phyloP scores from a whole-genome alignment of 2,888 invertebrate genomes.

The Trissolcus japonicus region DNA sequence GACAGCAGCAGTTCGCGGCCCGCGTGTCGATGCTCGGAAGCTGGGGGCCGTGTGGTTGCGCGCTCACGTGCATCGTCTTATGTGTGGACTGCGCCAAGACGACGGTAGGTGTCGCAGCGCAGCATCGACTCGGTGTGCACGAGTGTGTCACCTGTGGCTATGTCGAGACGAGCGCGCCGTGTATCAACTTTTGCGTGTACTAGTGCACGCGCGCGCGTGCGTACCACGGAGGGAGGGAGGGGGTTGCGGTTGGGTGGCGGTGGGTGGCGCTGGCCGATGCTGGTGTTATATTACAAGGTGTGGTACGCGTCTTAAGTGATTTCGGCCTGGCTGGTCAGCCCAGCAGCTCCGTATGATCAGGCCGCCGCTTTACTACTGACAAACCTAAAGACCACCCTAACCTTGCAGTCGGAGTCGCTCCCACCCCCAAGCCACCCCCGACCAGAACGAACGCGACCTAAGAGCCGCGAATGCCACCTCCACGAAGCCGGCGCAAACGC shows the following conservation, averaged over 20 bases:
- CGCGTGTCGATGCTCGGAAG: constrained; percentile 12
- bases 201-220: constrained; percentile 56
- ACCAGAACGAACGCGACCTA: constrained; percentile 69
- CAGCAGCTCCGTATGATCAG: constrained; percentile 76
- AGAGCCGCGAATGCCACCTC: constrained; percentile 72
- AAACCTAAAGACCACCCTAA: constrained; percentile 74
- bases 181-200: constrained; percentile 27
- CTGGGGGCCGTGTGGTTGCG: constrained; percentile 25
- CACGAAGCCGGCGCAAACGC: constrained; percentile 73
- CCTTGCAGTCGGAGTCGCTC: constrained; percentile 70
- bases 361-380: constrained; percentile 77
- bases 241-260: constrained; percentile 43
- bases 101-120: constrained; percentile 28
- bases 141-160: constrained; percentile 47
- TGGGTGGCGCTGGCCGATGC: constrained; percentile 64
- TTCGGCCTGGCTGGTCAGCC: constrained; percentile 73
- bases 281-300: constrained; percentile 72
- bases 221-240: constrained; percentile 33
- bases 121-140: constrained; percentile 17
- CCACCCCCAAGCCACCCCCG: constrained; percentile 63
- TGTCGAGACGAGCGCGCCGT: constrained; percentile 11
- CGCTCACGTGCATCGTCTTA: constrained; percentile 44
- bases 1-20: constrained; percentile 29
- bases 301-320: constrained; percentile 74
- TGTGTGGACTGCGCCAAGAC: constrained; percentile 24